phyloP scores from a whole-genome alignment of 2,113 vertebrate species.

The Engraulis encrasicolus region DNA sequence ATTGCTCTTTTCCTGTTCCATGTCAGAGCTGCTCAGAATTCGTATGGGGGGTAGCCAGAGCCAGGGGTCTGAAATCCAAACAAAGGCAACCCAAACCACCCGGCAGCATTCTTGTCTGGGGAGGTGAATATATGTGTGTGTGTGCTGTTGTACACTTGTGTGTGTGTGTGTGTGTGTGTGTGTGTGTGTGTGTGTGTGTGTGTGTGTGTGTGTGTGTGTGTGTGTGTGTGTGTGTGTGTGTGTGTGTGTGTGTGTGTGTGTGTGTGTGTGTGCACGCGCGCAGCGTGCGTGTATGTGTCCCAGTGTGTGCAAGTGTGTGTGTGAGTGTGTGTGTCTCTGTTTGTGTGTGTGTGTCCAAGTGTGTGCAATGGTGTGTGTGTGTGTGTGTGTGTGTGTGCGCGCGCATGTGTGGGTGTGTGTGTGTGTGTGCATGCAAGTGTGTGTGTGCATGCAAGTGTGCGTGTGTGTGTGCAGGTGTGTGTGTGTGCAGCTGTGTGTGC shows the following conservation, averaged over 20 bases:
- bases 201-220: neutral
- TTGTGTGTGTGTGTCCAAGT: neutral
- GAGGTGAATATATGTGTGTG: neutral
- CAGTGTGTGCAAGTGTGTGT: too few relatives aligned
- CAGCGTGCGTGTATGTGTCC: too few relatives aligned
- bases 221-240: neutral
- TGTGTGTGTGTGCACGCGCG: neutral
- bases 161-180: neutral
- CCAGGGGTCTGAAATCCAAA: too few relatives aligned
- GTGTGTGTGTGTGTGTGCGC: too few relatives aligned
- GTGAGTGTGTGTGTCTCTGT: neutral
- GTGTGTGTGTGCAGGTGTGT: neutral
- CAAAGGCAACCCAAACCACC: too few relatives aligned
- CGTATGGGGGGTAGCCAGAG: too few relatives aligned
- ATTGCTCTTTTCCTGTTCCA: slow-evolving; percentile 25
- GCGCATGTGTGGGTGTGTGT: neutral
- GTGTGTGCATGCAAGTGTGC: slow-evolving; percentile 8
- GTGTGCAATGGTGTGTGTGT: neutral
- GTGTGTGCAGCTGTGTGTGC: too few relatives aligned
- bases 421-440: neutral
- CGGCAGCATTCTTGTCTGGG: too few relatives aligned
- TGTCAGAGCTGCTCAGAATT: slow-evolving; percentile 1
- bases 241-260: neutral
- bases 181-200: slow-evolving; percentile 2
- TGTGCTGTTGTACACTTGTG: too few relatives aligned